Conservation (phyloP, 2,113 vertebrate genomes). For the Piaya cayana region DNA sequence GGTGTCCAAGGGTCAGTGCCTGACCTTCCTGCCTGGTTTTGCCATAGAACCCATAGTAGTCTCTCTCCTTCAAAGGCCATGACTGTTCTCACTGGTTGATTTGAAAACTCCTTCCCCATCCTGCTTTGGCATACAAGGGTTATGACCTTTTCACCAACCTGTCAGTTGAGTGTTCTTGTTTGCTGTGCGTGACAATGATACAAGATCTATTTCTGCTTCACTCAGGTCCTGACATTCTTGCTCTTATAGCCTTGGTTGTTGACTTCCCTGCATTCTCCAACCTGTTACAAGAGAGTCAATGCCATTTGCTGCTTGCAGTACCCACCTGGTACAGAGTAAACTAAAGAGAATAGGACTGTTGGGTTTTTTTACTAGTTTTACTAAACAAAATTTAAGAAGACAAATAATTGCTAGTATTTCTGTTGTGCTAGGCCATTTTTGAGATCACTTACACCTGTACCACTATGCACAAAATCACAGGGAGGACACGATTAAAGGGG, state of each 20-base stretch:
- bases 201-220: conserved; percentile 58
- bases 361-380: neutral
- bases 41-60: neutral
- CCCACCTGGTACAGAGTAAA: neutral
- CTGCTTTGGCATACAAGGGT: neutral
- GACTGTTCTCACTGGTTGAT: neutral
- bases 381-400: neutral
- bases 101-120: neutral
- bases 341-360: neutral
- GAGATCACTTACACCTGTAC: neutral
- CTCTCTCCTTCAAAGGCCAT: neutral
- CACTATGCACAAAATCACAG: neutral
- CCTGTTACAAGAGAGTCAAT: neutral
- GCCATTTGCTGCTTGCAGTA: neutral
- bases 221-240: conserved; percentile 18
- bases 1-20: neutral
- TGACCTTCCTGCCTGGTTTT: neutral
- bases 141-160: conserved; percentile 53
- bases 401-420: neutral
- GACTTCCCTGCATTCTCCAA: neutral
- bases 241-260: neutral
- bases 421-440: neutral
- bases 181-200: conserved; percentile 10
- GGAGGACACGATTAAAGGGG: neutral
- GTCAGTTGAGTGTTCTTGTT: conserved; percentile 25